Conservation (phyloP, 2,113 vertebrate species). For the Verasper variegatus region DNA sequence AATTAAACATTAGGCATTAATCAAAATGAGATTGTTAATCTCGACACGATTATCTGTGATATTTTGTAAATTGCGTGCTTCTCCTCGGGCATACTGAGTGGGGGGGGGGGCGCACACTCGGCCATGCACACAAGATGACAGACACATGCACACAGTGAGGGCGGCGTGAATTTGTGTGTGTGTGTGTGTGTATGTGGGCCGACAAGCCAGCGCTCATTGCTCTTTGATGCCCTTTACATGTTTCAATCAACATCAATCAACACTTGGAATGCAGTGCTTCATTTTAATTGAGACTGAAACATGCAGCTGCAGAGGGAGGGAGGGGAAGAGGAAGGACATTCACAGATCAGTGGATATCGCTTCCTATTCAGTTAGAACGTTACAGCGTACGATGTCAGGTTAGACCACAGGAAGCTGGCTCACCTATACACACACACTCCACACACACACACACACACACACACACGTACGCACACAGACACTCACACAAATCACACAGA, state of each 20-base stretch:
- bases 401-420: constrained; percentile 25
- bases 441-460: constrained; percentile 13
- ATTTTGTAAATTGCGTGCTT: constrained; percentile 65
- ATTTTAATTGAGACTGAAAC: constrained; percentile 56
- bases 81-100: constrained; percentile 43
- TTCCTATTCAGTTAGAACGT: constrained; percentile 40
- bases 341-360: constrained; percentile 40
- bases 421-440: constrained; percentile 18
- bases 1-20: constrained; percentile 78
- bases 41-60: constrained; percentile 73
- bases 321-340: constrained; percentile 5
- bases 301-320: constrained; percentile 19
- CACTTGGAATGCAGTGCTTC: constrained; percentile 44
- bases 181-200: neutral
- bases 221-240: constrained; percentile 75
- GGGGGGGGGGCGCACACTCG: constrained; percentile 5
- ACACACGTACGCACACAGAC: constrained; percentile 6
- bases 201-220: constrained; percentile 37
- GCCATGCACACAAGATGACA: constrained; percentile 24
- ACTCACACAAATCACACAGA: constrained; percentile 34
- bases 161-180: neutral
- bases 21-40: constrained; percentile 75
- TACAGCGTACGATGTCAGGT: constrained; percentile 56
- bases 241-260: constrained; percentile 79
- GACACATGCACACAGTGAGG: constrained; percentile 6